Percentiles rank a stretch among this genome's conserved stretches.
Evolutionary conservation across 2,113 vertebrate genomes (phyloP).

Genomic region (Ptychochromis oligacanthus): DNA sequence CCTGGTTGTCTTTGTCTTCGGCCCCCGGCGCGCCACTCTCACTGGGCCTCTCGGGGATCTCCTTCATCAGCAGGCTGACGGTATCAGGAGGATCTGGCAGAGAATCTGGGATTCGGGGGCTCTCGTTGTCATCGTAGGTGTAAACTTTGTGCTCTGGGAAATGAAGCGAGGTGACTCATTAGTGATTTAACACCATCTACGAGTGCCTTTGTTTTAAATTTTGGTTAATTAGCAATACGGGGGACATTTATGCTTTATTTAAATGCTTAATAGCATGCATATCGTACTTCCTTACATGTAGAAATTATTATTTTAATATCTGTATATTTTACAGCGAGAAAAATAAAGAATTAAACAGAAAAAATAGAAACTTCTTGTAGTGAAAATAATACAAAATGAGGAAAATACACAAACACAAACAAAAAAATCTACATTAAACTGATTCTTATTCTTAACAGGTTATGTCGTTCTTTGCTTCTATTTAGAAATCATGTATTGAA

Average conservation of each 20-base stretch:
- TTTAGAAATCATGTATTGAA: not conserved
- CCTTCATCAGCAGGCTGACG: slow-evolving; percentile 76
- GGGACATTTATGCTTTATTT: not conserved
- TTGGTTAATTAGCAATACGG: not conserved
- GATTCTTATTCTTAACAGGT: not conserved
- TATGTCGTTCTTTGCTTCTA: rapidly evolving
- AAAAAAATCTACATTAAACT: not conserved
- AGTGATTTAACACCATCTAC: not conserved
- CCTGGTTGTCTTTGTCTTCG: slow-evolving; percentile 61
- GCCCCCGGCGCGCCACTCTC: not conserved
- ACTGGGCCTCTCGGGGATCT: slow-evolving; percentile 66
- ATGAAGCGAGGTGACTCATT: not conserved
- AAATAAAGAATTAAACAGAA: not conserved
- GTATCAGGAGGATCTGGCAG: slow-evolving; percentile 75
- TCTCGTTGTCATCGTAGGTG: slow-evolving; percentile 67
- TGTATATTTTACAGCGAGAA: not conserved
- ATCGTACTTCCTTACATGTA: not conserved
- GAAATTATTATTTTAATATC: rapidly evolving
- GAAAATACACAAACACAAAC: too few species aligned
- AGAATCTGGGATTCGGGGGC: slow-evolving; percentile 73
- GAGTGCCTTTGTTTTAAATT: not conserved
- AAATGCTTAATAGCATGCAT: not conserved
- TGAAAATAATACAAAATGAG: not conserved
- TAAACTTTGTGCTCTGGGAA: slow-evolving; percentile 84
- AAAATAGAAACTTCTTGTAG: not conserved